Evolutionary conservation across 2,888 invertebrate species (phyloP), one percentile per base, ranked within the genome.

Genomic region (Oscheius myriophilus): DNA sequence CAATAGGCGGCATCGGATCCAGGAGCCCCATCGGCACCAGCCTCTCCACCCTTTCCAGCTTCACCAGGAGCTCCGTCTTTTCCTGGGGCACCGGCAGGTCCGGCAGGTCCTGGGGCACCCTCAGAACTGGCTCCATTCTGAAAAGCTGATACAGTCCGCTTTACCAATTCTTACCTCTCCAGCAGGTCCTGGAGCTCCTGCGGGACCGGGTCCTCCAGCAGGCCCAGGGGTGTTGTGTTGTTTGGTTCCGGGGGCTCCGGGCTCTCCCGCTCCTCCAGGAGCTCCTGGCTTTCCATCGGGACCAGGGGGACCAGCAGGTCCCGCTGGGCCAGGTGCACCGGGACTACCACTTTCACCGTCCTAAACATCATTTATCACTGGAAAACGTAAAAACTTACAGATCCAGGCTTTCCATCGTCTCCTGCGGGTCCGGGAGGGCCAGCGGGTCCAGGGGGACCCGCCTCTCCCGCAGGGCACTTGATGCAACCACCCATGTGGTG

Each of bases 381-480:
- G 33, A 33, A 33, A 6, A 3, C 3, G 3, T 33, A 6, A 9
- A 9, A 6, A 33, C 33, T 33, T 33, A n/a, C 41, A 16, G 33
- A 18, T 14, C 41, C 43, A n/a, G 43, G 58, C 11, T 58, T 42
- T 42, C 58, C 58, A 23, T 58, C 45, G 21, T 41, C 11, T 46
- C 62, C 62, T 4, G 62, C 14, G 0, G 63, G 21, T 41, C 63
- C 63, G 4, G 63, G 53, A 3, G 52, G 53, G 1, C 63, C 63
- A n/a, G 51, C 53, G 11, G 63, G 63, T n/a, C 63, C 63, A 23
- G 53, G 21, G 1, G 63, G 41, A 0, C 63, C 63, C 1, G 63
- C 53, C 41, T 63, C 63, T 39, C 63, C 63, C 6, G 63, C 53
- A 21, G 63, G 63, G 14, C 63, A 63, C n/a, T 63, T 53, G 18